Evolutionary conservation across 2,888 invertebrate species (phyloP).

Genomic region (Mythimna impura): DNA sequence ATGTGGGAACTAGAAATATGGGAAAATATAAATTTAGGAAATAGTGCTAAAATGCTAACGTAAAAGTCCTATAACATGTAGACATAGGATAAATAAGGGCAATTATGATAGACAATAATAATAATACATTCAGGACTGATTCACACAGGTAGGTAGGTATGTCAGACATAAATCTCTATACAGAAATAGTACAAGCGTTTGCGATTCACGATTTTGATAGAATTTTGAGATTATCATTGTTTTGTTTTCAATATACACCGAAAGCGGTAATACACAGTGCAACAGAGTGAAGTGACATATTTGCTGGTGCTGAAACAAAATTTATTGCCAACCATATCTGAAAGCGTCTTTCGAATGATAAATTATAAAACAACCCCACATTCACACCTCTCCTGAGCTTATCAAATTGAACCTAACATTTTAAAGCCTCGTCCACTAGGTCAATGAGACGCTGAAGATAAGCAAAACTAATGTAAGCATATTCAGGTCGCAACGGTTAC

Average conservation of each 20-base stretch:
- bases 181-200: constrained; percentile 24
- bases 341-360: constrained; percentile 19
- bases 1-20: not conserved
- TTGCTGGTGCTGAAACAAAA: not conserved
- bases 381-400: constrained; percentile 31
- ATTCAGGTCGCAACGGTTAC: constrained; percentile 56
- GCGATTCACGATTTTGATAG: constrained; percentile 45
- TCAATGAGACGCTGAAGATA: constrained; percentile 56
- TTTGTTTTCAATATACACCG: constrained; percentile 6
- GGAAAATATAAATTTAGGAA: no score
- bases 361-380: constrained; percentile 12
- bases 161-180: constrained; percentile 17
- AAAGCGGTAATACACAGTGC: not conserved
- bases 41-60: no score
- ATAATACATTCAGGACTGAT: constrained; percentile 2
- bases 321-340: not conserved
- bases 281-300: not conserved
- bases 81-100: not conserved
- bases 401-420: constrained; percentile 45
- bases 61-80: not conserved
- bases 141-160: constrained; percentile 6
- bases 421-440: constrained; percentile 37
- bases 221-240: constrained; percentile 13
- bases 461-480: constrained; percentile 58
- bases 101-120: not conserved